Base-by-base conservation (phyloP, 2,888 invertebrate genomes). In the Calephelis perditalis region DNA sequence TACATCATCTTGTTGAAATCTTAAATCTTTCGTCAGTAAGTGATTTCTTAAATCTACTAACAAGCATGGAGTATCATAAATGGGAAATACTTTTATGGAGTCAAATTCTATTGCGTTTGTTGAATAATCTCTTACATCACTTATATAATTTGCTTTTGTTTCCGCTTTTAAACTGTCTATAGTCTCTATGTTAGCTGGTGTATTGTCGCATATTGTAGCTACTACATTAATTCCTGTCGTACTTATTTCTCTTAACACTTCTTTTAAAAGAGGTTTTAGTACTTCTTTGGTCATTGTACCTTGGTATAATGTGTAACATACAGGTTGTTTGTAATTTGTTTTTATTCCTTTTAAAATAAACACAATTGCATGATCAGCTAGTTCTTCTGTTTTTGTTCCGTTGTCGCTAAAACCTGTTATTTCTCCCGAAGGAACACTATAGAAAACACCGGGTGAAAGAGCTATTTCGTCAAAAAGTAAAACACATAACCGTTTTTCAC, bases 131-230 rank as follows among this genome's bases (percentile, higher is more conserved):
- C 45, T 43, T 57, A 7, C 35, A 11, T 40, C 45, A 43, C 9
- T 15, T 10, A 56, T 7, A 43, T 26, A 56, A 26, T 44, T 44
- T 4, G 43, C 56, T 12, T 15, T 15, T 5, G 56, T 56, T 43
- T 56, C 56, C 15, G 44, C 43, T 44, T 40, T 56, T 7, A 56
- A 26, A 66, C 68, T 71, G 10, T 68, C 66, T 4, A 70, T 63
- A 4, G 65, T 65, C 7, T 61, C 62, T 7, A 63, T 40, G 60
- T 70, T 68, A 10, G 62, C 44, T 8, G 66, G 26, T 6, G 65
- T 64, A 57, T 69, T 68, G 47, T 68, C 69, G 57, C 66, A 68
- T 35, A 68, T 59, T 45, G 67, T 67, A 2, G 65, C 63, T 12
- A 66, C 12, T 5, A 68, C 64, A 4, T 46, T 59, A 8, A 69